phyloP scores from a whole-genome alignment of 2,888 invertebrate genomes.

The Campopleginae sp. region DNA sequence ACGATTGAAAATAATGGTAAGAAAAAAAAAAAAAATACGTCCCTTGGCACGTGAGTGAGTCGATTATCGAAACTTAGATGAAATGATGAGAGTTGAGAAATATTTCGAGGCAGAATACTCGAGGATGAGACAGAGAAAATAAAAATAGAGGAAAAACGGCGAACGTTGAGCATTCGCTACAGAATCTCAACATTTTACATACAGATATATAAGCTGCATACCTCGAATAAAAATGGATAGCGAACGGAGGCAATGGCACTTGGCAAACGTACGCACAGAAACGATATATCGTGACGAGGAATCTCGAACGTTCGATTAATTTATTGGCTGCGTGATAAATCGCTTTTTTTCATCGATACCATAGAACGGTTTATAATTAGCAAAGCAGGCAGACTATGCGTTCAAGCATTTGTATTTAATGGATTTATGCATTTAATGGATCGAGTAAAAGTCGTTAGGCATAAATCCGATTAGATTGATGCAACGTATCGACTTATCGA shows the following conservation, averaged over 20 bases:
- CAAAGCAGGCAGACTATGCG: slow-evolving; percentile 68
- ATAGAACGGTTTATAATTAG: slow-evolving; percentile 81
- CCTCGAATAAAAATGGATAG: not conserved
- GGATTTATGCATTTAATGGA: not conserved
- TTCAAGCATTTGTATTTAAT: not conserved
- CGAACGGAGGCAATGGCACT: slow-evolving; percentile 4
- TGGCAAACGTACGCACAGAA: slow-evolving; percentile 9
- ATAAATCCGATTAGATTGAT: not conserved
- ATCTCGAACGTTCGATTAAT: slow-evolving; percentile 73
- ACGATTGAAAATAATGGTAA: not conserved
- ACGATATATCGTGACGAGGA: slow-evolving; percentile 54
- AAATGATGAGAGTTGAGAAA: not conserved
- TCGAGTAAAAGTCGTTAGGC: not conserved
- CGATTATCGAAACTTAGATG: too few relatives aligned
- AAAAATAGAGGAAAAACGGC: not conserved
- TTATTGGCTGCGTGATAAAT: slow-evolving; percentile 76
- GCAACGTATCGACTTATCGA: not conserved
- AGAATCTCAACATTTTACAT: not conserved
- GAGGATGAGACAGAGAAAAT: not conserved
- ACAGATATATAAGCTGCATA: not conserved
- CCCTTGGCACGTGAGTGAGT: not conserved
- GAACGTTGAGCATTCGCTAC: not conserved
- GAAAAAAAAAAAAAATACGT: not conserved
- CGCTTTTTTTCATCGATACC: slow-evolving; percentile 74
- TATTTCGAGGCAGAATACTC: not conserved